Evolutionary conservation across 2,113 vertebrate genomes (phyloP).

Genomic region (Clinocottus analis): DNA sequence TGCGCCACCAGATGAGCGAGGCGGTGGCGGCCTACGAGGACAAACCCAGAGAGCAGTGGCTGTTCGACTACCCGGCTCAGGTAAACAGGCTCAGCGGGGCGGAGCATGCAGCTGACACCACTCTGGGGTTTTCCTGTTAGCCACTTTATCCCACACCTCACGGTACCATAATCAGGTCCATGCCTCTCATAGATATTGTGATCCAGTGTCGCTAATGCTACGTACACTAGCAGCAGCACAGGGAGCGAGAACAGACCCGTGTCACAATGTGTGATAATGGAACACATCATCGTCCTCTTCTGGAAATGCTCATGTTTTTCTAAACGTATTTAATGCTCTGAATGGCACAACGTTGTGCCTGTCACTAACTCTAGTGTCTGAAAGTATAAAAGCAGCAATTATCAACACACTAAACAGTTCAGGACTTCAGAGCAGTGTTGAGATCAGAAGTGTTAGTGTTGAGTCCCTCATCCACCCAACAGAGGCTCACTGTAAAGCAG

Average conservation of each 20-base stretch:
- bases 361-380: background rate
- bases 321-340: background rate
- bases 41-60: slow-evolving; percentile 92
- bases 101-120: slow-evolving; percentile 3
- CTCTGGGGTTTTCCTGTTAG: background rate
- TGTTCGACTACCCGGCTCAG: slow-evolving; percentile 80
- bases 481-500: background rate
- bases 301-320: slow-evolving; percentile 1
- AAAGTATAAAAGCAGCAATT: background rate
- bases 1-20: slow-evolving; percentile 88
- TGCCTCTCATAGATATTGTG: slow-evolving; percentile 11
- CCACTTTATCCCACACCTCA: slow-evolving; percentile 9
- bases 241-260: slow-evolving; percentile 2
- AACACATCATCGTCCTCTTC: background rate
- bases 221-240: background rate
- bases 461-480: background rate
- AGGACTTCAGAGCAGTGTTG: no score
- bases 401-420: no score
- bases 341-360: background rate
- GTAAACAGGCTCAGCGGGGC: slow-evolving; percentile 45
- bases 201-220: slow-evolving; percentile 20
- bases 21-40: slow-evolving; percentile 90
- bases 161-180: slow-evolving; percentile 1
- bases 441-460: no score
- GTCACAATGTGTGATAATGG: slow-evolving; percentile 14